Evolutionary conservation across 2,888 invertebrate species (phyloP).

Genomic region (Danaus chrysippus): DNA sequence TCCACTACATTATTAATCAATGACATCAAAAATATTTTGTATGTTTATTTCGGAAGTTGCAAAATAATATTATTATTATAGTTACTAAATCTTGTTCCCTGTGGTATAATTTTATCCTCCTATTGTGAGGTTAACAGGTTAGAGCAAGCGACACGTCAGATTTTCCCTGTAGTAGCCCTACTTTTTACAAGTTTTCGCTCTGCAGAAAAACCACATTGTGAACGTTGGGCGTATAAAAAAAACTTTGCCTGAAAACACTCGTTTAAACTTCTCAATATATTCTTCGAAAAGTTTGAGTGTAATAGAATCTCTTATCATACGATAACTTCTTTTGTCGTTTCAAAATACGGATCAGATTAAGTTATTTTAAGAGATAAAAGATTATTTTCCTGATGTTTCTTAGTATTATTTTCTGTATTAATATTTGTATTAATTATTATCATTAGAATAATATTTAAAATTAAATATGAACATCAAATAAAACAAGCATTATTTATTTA

Average conservation of each 20-base stretch:
- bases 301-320: constrained; percentile 7
- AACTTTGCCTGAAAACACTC: constrained; percentile 12
- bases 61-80: constrained; percentile 29
- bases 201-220: constrained; percentile 41
- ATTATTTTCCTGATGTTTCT: background rate
- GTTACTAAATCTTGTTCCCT: constrained; percentile 35
- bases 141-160: constrained; percentile 45
- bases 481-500: background rate
- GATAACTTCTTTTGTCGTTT: constrained; percentile 3
- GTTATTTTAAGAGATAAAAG: constrained; percentile 2
- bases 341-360: constrained; percentile 9
- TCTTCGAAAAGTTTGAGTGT: constrained; percentile 6
- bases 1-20: background rate
- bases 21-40: constrained; percentile 12
- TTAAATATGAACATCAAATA: background rate
- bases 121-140: constrained; percentile 45
- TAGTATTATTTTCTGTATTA: background rate
- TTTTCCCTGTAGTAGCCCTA: constrained; percentile 50
- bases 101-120: constrained; percentile 51
- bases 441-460: no score
- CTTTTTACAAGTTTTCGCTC: constrained; percentile 69
- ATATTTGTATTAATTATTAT: background rate
- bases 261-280: constrained; percentile 9
- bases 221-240: constrained; percentile 5
- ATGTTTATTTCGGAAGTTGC: constrained; percentile 26